Evolutionary conservation across 1,140 invertebrate species (phyloP), one percentile per base, ranked within the genome.

Genomic region (Scaptodrosophila lebanonensis): DNA sequence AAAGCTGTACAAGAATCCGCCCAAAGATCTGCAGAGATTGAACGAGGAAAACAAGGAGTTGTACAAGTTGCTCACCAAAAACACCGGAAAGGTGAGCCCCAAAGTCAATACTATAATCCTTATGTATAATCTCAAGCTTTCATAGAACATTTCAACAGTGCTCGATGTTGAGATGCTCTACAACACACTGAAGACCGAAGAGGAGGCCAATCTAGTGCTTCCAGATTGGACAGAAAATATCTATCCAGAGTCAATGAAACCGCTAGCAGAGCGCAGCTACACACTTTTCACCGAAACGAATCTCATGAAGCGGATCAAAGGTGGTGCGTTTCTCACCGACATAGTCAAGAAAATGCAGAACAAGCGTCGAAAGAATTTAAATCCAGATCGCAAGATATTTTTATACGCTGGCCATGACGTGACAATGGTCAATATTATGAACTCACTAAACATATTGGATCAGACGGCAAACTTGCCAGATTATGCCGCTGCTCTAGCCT

Each of bases 391-490:
- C 16, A 89, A 89, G 66, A 86, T 91, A 44, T 89, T 90, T 66
- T 75, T 92, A 6, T 94, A 93, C 85, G 90, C 93, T 0, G 93
- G 88, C 0, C 93, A 95, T 73, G 93, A 95, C 79, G 87, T 93
- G 1, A 93, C 91, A 0, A 72, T 94, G n/a, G 92, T 94, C 0
- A 91, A 90, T 66, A 66, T 92, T 3, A 88, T 93, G 87, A 89
- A 92, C 51, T 89, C 92, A 0, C 88, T 95, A 63, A 92, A 92
- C 4, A 91, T 92, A 53, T 83, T 88, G 0, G 89, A 91, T 51
- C 86, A 90, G 58, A 86, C 88, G 9, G 49, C 83, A 11, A 76
- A 93, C 7, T 90, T 92, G 69, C 93, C 93, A 0, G 91, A 91
- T 30, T 93, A 92, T 84, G 92, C 92, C 1, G 90, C 93, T 1